These are phyloP conservation scores for Cydia pomonella DNA, from an alignment of 1,140 invertebrate genomes.

Conservation along the genomic window DNA sequence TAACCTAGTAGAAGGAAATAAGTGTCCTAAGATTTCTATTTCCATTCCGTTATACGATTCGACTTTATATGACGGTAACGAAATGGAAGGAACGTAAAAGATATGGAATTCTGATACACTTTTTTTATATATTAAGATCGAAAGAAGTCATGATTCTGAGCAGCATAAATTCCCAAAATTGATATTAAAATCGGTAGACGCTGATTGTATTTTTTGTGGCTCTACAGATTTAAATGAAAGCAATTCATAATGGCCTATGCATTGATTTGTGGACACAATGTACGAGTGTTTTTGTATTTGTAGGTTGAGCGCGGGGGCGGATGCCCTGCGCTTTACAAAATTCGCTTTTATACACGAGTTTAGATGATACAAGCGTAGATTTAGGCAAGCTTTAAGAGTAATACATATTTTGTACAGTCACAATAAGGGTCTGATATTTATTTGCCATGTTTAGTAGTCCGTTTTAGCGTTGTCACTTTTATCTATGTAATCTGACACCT, in stretches of 20 bases:
- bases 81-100: too few relatives aligned
- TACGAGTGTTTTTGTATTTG: conserved; percentile 3
- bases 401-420: conserved; percentile 3
- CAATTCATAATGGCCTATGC: conserved; percentile 4
- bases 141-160: too few relatives aligned
- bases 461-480: neutral
- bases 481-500: neutral
- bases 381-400: neutral
- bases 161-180: too few relatives aligned
- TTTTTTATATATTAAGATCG: too few relatives aligned
- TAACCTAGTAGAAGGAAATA: too few relatives aligned
- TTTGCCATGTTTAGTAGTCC: neutral
- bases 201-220: neutral
- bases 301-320: neutral
- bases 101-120: too few relatives aligned
- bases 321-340: neutral
- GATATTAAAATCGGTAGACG: neutral
- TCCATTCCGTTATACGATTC: too few relatives aligned
- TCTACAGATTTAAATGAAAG: neutral
- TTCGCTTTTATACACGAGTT: conserved; percentile 16
- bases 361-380: neutral
- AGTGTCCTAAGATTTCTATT: too few relatives aligned
- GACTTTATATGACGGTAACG: too few relatives aligned
- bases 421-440: neutral
- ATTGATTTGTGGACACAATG: neutral